Conservation (phyloP, 2,797 vertebrate genomes). For the Enteromius unitaeniatus region DNA sequence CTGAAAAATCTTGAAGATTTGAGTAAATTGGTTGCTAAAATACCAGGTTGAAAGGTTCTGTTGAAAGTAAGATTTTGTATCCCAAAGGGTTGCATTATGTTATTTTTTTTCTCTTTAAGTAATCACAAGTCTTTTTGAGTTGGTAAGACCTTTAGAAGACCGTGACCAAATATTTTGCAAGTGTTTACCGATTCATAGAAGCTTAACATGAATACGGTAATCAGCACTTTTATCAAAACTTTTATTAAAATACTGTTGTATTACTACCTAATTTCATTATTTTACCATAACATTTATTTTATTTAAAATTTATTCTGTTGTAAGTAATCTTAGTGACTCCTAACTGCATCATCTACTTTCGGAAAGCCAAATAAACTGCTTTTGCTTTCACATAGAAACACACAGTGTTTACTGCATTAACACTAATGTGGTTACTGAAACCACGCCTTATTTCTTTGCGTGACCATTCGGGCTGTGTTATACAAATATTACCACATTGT, state of each 20-base stretch:
- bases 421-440: too few relatives aligned
- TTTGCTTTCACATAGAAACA: too few relatives aligned
- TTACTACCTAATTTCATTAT: not conserved
- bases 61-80: slow-evolving; percentile 1
- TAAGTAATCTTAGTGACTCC: too few relatives aligned
- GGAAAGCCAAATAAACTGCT: too few relatives aligned
- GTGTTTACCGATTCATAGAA: not conserved
- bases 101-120: not conserved
- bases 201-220: not conserved
- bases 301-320: too few relatives aligned
- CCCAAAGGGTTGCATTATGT: not conserved
- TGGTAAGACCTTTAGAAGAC: not conserved
- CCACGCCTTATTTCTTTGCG: too few relatives aligned
- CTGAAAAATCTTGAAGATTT: not conserved
- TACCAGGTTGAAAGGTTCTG: not conserved
- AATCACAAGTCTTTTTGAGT: not conserved
- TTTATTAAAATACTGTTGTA: not conserved
- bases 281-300: not conserved
- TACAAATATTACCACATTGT: too few relatives aligned
- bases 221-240: not conserved
- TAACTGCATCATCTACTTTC: too few relatives aligned
- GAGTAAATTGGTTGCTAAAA: slow-evolving; percentile 16
- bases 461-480: too few relatives aligned
- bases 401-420: too few relatives aligned
- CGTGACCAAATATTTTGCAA: not conserved